phyloP scores from a whole-genome alignment of 2,888 invertebrate genomes.

The Drepanosiphum platanoidis region DNA sequence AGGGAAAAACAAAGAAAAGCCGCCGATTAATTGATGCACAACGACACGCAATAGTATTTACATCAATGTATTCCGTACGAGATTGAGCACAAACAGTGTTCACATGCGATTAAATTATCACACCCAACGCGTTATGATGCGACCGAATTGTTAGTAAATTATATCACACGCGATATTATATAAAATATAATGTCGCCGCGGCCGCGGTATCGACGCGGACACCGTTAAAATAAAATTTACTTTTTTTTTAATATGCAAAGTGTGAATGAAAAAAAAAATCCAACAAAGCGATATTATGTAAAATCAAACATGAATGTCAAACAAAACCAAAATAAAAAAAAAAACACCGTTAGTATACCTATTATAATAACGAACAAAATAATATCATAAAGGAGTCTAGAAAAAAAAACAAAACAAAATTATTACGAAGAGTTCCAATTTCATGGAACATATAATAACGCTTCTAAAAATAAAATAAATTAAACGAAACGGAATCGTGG shows the following conservation, averaged over 20 bases:
- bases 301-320: neutral
- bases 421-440: neutral
- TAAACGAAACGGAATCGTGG: neutral
- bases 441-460: neutral
- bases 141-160: too few species aligned
- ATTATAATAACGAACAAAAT: neutral
- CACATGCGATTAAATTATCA: neutral
- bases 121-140: too few species aligned
- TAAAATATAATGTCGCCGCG: neutral
- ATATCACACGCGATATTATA: neutral
- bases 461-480: slow-evolving; percentile 34
- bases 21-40: neutral
- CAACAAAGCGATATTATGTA: neutral
- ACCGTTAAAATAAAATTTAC: too few species aligned
- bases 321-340: too few species aligned
- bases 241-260: neutral
- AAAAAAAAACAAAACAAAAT: neutral
- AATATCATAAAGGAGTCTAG: neutral
- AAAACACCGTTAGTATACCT: neutral
- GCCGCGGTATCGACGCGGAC: neutral
- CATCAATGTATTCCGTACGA: too few species aligned
- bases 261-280: neutral
- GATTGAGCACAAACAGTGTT: too few species aligned
- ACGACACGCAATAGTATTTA: neutral
- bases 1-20: neutral